Conservation (phyloP, 2,888 invertebrate species). For the Protula sp. region DNA sequence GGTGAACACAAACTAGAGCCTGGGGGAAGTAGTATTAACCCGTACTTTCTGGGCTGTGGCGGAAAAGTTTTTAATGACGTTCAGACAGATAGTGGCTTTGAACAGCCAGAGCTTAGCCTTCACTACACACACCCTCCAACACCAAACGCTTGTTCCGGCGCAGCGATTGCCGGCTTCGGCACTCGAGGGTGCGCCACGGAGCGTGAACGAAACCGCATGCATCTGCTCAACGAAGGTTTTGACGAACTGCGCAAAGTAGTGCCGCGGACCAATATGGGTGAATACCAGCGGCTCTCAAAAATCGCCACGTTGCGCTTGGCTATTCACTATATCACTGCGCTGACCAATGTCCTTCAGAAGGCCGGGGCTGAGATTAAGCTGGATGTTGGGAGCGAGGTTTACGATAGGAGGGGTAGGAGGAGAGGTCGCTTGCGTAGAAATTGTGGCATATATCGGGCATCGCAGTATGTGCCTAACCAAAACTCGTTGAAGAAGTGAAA, state of each 20-base stretch:
- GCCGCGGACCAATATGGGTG: conserved; percentile 47
- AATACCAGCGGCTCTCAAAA: conserved; percentile 52
- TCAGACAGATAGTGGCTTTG: too few species aligned
- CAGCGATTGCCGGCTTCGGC: too few species aligned
- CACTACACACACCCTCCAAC: too few species aligned
- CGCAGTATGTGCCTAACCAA: too few species aligned
- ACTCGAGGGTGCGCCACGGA: conserved; percentile 11
- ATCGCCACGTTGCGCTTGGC: conserved; percentile 52
- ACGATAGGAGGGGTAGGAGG: neutral
- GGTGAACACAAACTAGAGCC: too few species aligned
- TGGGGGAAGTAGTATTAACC: too few species aligned
- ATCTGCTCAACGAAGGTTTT: conserved; percentile 52
- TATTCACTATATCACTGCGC: conserved; percentile 50
- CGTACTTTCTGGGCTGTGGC: too few species aligned
- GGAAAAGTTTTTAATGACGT: too few species aligned
- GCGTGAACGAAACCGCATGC: conserved; percentile 51
- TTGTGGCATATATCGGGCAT: neutral
- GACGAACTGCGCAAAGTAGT: conserved; percentile 49
- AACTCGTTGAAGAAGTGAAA: too few species aligned
- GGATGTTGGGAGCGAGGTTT: neutral
- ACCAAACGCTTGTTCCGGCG: too few species aligned
- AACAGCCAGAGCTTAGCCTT: too few species aligned
- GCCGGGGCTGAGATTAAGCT: conserved; percentile 11
- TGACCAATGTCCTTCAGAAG: conserved; percentile 21
- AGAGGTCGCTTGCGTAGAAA: neutral